Evolutionary conservation across 2,797 vertebrate genomes (phyloP).

Genomic region (Gallinago nigripennis): DNA sequence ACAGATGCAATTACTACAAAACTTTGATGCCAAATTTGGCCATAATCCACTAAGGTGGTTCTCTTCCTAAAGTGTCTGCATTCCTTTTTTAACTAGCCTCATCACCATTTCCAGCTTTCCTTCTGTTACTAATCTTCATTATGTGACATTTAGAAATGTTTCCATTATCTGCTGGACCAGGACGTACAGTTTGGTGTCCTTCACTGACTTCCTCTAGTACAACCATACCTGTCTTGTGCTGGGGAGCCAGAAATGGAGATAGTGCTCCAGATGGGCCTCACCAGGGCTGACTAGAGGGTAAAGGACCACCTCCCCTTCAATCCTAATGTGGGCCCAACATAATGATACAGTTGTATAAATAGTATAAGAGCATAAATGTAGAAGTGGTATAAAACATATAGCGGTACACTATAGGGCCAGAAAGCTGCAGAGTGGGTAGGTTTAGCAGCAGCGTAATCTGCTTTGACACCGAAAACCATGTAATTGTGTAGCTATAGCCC

Average conservation of each 20-base stretch:
- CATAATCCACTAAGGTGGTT: background rate
- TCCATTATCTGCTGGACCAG: background rate
- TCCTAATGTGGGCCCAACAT: background rate
- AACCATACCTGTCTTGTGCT: background rate
- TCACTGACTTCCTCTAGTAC: background rate
- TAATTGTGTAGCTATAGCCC: background rate
- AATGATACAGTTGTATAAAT: background rate
- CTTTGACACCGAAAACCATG: background rate
- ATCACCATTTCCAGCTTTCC: background rate
- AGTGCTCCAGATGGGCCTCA: background rate
- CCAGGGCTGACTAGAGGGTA: background rate
- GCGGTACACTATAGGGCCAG: background rate
- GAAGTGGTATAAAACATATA: background rate
- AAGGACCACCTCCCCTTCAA: background rate
- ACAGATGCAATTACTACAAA: background rate
- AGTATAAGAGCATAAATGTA: background rate
- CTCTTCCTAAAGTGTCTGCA: background rate
- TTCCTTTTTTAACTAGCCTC: background rate
- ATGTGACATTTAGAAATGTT: background rate
- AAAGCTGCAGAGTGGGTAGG: background rate
- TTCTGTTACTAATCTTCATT: background rate
- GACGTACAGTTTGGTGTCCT: background rate
- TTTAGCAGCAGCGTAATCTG: background rate
- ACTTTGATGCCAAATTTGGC: background rate
- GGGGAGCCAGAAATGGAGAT: background rate